These are phyloP conservation scores for Ctenopoma kingsleyae DNA, from an alignment of 2,797 vertebrate genomes.

Conservation along the genomic window DNA sequence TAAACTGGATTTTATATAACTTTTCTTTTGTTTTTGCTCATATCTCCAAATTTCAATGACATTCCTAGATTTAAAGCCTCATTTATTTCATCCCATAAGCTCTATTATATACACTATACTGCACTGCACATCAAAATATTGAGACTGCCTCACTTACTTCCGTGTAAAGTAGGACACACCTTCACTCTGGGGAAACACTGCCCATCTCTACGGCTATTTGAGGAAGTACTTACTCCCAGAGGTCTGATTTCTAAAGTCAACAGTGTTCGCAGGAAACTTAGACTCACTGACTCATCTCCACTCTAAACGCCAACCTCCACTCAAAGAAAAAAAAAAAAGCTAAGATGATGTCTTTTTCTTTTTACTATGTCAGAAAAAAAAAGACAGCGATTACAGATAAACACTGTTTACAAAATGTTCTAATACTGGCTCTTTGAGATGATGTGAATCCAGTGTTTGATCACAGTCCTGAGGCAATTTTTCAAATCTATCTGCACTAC, in stretches of 20 bases:
- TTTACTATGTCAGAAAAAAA: constrained; percentile 65
- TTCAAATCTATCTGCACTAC: constrained; percentile 78
- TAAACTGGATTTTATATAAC: neutral
- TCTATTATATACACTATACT: neutral
- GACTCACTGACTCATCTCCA: constrained; percentile 50
- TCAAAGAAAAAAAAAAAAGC: constrained; percentile 41
- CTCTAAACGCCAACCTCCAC: constrained; percentile 60
- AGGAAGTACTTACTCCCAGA: constrained; percentile 59
- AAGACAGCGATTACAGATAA: constrained; percentile 79
- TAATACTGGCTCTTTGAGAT: constrained; percentile 77
- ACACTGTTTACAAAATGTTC: constrained; percentile 81
- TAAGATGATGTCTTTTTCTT: constrained; percentile 57
- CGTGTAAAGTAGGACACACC: constrained; percentile 62
- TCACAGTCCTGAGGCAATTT: constrained; percentile 78
- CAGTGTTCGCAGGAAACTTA: constrained; percentile 60
- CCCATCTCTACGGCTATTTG: constrained; percentile 65
- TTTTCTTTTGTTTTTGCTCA: neutral
- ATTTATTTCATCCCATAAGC: neutral
- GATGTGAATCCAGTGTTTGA: constrained; percentile 80
- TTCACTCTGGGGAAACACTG: constrained; percentile 64
- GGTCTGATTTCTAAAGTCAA: constrained; percentile 65
- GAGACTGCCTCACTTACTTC: constrained; percentile 39
- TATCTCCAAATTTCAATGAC: constrained; percentile 9
- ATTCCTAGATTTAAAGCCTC: constrained; percentile 23
- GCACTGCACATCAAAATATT: constrained; percentile 50